Evolutionary conservation across 2,113 vertebrate genomes (phyloP), one percentile per base, ranked within the genome.

Genomic region (Cardinalis cardinalis): DNA sequence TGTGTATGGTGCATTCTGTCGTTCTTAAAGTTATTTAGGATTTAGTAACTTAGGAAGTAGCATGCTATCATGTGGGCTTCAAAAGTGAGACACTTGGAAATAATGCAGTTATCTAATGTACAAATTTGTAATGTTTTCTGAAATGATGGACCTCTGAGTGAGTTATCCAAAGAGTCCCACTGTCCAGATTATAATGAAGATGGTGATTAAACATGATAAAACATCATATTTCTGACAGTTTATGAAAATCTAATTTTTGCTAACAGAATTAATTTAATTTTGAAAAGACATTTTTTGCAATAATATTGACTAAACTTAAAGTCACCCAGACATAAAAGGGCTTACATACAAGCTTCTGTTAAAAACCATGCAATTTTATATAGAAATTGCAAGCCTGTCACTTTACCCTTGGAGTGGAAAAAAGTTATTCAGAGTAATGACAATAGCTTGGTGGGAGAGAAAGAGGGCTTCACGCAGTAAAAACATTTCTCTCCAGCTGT

Each of bases 371-470:
- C 40, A 70, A 77, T 92, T 87, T 88, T 83, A 66, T 87, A 21
- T 20, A 79, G 80, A 87, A 94, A 88, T 92, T 89, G 43, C 36
- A 83, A 87, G 20, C 28, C 74, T 84, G 73, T 84, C 84, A 70
- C 68, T 90, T 90, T 34, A 70, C 52, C 36, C 46, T 68, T 71
- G 34, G 19, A 46, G 41, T 5, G 5, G 11, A 43, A 77, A 77
- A 46, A 76, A 19, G 51, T 87, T 93, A 76, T 94, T 95, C 81
- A 74, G 74, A 51, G 15, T 66, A 82, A 51, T 69, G 59, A 92
- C 90, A 94, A 93, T 87, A 93, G 49, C 81, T 79, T 87, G 36
- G 87, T 83, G 44, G 90, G 84, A 95, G 74, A 88, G 74, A 59
- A 89, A 92, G 81, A 82, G 52, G 95, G 74, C 74, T 90, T 94